Base-by-base conservation (phyloP, 2,797 vertebrate genomes). In the Lateolabrax maculatus region DNA sequence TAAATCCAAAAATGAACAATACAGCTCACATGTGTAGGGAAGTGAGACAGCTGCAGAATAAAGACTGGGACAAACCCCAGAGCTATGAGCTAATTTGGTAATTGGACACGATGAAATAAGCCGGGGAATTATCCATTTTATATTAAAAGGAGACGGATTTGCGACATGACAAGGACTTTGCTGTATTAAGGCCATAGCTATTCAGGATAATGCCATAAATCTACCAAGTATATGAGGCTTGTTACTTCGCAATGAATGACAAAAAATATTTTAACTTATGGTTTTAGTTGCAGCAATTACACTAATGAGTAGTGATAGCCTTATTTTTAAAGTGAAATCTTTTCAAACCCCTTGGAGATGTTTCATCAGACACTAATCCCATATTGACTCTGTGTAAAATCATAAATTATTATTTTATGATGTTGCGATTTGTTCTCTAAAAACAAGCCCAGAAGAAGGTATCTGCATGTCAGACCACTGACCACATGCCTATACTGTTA, bases 31-130 rank as follows among this genome's bases (percentile, higher is more conserved):
- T 34, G 62, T 56, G 43, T 36, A 56, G 41, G 61, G 21, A 80
- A 75, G 44, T 9, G 48, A 72, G 44, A 41, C 67, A 52, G 65
- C 69, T 23, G 34, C 46, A 65, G 71, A 84, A 23, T 34, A 41
- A 80, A 74, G 72, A 31, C 71, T 15, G 60, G 52, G 48, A 80
- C 46, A 63, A 80, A 57, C 53, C 80, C 51, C 34, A 31, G 51
- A 71, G 77, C 72, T 75, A 16, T 55, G 57, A 75, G 65, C 62
- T 79, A 67, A 85, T 85, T 81, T 75, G 48, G 60, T 75, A 84
- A 84, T 81, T 74, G 71, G 48, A 85, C 81, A 66, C 58, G 80
- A 71, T 77, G 46, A 84, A 60, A 79, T 64, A 70, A 80, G 41
- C 9, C 0, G 1, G 9, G 19, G 37, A 80, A 53, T 80, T 16